Percentiles rank a stretch among this genome's conserved stretches.
phyloP scores from a whole-genome alignment of 2,797 vertebrate species.

The Eupleurogrammus muticus region DNA sequence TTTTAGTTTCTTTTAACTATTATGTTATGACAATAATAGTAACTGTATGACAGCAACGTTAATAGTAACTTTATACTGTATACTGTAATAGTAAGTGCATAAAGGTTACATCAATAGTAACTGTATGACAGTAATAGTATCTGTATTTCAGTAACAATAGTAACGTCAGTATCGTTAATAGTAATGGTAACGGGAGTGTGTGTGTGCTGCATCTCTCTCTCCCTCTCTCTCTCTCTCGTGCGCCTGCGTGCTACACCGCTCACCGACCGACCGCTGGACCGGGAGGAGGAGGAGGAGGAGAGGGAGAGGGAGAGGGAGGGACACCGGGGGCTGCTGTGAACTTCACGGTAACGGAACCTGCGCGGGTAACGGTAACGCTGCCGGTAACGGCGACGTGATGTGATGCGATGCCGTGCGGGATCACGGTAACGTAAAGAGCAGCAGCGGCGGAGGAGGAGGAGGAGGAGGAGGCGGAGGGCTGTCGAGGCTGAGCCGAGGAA shows the following conservation, averaged over 20 bases:
- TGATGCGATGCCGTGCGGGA: constrained; percentile 67
- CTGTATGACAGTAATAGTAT: constrained; percentile 23
- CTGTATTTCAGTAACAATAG: no score
- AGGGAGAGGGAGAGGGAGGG: neutral
- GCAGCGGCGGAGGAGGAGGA: constrained; percentile 35
- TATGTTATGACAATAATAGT: constrained; percentile 21
- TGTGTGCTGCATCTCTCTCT: constrained; percentile 39
- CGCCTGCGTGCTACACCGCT: constrained; percentile 65
- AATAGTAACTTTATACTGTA: no score
- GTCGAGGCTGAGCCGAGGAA: constrained; percentile 55
- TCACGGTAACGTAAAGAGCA: constrained; percentile 58
- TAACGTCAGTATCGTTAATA: constrained; percentile 37
- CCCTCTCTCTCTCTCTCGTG: constrained; percentile 38
- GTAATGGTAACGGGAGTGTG: constrained; percentile 58
- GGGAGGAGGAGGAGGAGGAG: constrained; percentile 37
- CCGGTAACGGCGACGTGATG: constrained; percentile 58
- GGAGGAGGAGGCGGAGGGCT: constrained; percentile 32
- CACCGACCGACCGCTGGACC: constrained; percentile 38
- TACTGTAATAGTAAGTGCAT: constrained; percentile 28
- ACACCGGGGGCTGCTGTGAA: constrained; percentile 3
- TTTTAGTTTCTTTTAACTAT: no score
- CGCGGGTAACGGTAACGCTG: constrained; percentile 31
- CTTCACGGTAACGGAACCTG: constrained; percentile 37
- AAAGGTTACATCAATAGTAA: constrained; percentile 50
- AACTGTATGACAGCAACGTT: constrained; percentile 30